phyloP scores from a whole-genome alignment of 1,140 invertebrate genomes.

The Caenorhabditis remanei region DNA sequence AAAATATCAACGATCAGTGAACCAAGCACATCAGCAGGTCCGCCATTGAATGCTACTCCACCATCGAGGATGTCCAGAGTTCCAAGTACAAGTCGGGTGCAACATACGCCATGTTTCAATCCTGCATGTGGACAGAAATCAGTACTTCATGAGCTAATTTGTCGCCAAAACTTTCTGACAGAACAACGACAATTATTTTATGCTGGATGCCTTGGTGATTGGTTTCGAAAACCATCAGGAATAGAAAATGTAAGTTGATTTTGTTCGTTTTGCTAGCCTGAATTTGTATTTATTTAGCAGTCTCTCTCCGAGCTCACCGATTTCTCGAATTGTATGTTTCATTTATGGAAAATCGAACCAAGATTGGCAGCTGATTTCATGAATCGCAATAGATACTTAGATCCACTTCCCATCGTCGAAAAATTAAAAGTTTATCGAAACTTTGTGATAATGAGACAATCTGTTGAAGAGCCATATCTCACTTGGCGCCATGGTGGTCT shows the following conservation, averaged over 20 bases:
- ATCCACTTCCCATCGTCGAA: neutral
- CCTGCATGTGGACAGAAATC: conserved; percentile 11
- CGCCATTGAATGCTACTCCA: neutral
- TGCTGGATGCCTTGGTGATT: conserved; percentile 48
- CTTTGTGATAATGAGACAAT: conserved; percentile 65
- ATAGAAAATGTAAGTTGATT: conserved; percentile 25
- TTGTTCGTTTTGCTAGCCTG: neutral
- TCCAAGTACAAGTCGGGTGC: neutral
- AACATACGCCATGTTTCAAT: conserved; percentile 12
- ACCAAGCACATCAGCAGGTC: neutral
- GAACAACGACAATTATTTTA: conserved; percentile 43
- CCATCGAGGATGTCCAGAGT: neutral
- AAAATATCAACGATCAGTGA: neutral
- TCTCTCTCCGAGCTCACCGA: conserved; percentile 63
- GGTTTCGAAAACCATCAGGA: conserved; percentile 52
- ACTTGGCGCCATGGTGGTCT: conserved; percentile 67
- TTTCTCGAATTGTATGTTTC: conserved; percentile 67
- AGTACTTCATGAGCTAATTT: conserved; percentile 35
- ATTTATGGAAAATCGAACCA: conserved; percentile 67
- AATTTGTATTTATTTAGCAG: conserved; percentile 50
- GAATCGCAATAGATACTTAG: conserved; percentile 47
- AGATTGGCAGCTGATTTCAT: conserved; percentile 63
- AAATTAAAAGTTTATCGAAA: conserved; percentile 63
- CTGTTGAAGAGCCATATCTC: conserved; percentile 67
- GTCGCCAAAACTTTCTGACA: conserved; percentile 26